Evolutionary conservation across 2,797 vertebrate genomes (phyloP), one percentile per base, ranked within the genome.

Genomic region (Tarsius wallacei): DNA sequence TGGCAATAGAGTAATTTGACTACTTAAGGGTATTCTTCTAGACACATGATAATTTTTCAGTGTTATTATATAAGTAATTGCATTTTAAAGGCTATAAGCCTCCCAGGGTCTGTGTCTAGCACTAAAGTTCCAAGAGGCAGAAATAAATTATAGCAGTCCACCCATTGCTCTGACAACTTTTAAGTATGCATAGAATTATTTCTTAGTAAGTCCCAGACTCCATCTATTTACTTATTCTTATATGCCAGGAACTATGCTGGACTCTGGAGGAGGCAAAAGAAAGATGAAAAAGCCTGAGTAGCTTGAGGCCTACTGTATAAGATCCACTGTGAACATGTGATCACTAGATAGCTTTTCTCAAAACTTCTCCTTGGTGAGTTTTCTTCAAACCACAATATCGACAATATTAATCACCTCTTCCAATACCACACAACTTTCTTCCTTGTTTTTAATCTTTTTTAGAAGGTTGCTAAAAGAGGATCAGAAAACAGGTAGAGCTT

Each of bases 51-150:
- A 91, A 64, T 94, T 96, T 47, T 91, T 97, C 89, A 70, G 80
- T 71, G 76, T 84, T 96, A 76, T 90, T 94, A 70, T 93, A 49
- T 96, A 96, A 95, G 61, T 49, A 87, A 94, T 95, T 96, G 80
- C 64, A 89, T 84, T 97, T 97, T 94, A 96, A 97, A 97, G 74
- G 74, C 95, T 96, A 81, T 83, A 71, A 90, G 55, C 74, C 51
- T 96, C 53, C 76, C 31, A 77, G 14, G 57, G 88, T 96, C 77
- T 76, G 53, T 90, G 53, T 61, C 80, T 68, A 94, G 82, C 31
- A 77, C 64, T 88, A 71, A 92, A 88, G 68, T 88, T 96, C 61
- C 16, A 93, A 95, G 53, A 96, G 64, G 22, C 71, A 93, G 51
- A 97, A 93, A 97, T 80, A 97, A 95, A 94, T 94, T 10, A 73